A percentile compares a stretch with the other conserved stretches of the same genome.
Conservation (phyloP, 2,113 vertebrate genomes). For the Cricetomys ansorgei region DNA sequence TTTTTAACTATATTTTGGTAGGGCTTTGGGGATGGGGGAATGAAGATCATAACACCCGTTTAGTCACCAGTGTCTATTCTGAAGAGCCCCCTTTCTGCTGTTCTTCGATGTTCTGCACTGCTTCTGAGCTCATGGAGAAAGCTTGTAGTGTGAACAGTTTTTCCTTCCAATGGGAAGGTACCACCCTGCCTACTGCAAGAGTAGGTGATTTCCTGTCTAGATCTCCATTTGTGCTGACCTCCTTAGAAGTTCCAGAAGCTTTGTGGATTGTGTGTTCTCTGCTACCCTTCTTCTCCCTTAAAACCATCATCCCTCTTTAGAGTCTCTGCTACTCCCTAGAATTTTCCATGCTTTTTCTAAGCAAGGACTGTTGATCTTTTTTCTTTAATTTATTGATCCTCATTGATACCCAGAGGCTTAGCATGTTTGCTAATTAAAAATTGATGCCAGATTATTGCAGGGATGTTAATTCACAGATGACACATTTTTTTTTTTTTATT, state of each 20-base stretch:
- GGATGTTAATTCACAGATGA: background rate
- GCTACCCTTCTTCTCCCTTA: background rate
- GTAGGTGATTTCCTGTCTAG: background rate
- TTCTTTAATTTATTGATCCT: background rate
- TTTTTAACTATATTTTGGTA: background rate
- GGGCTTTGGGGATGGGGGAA: background rate
- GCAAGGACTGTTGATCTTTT: background rate
- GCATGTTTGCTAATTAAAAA: background rate
- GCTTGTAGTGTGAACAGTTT: background rate
- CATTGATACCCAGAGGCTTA: background rate
- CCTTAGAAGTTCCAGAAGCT: background rate
- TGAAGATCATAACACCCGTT: background rate
- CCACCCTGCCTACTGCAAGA: background rate
- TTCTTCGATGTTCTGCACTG: background rate
- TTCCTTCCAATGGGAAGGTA: background rate
- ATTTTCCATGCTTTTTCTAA: slow-evolving; percentile 25
- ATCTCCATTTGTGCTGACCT: slow-evolving; percentile 18
- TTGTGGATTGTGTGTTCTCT: slow-evolving; percentile 5
- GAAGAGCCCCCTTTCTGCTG: background rate
- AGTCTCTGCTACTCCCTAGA: background rate
- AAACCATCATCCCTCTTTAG: background rate
- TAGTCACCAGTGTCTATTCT: background rate
- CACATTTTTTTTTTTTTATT: slow-evolving; percentile 19
- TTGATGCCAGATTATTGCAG: background rate
- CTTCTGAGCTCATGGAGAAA: background rate